phyloP scores from a whole-genome alignment of 2,888 invertebrate genomes.

The Euclidia mi region DNA sequence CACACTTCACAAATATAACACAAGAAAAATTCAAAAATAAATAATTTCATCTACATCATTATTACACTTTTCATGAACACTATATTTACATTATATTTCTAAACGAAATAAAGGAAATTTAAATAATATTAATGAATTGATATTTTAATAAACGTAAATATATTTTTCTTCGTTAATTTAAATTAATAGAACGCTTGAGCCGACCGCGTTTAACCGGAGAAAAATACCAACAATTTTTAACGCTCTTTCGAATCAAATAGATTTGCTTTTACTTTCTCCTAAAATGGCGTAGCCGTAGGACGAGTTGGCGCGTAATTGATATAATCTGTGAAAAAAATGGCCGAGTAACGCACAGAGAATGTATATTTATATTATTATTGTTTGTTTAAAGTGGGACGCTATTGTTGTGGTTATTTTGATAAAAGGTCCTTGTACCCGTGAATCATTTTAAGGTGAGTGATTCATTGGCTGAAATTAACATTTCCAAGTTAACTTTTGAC shows the following conservation, averaged over 20 bases:
- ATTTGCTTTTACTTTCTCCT: constrained; percentile 76
- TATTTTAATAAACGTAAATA: not conserved
- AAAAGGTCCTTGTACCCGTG: constrained; percentile 20
- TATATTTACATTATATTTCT: no score
- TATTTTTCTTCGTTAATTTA: not conserved
- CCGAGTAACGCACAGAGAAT: constrained; percentile 22
- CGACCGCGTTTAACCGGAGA: constrained; percentile 53
- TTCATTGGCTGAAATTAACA: no score
- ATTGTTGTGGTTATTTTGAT: constrained; percentile 24
- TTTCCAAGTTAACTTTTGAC: no score
- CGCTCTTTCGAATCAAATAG: constrained; percentile 69
- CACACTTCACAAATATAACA: not conserved
- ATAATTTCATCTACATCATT: no score
- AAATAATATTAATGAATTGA: no score
- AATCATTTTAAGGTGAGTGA: constrained; percentile 5
- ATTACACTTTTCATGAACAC: no score
- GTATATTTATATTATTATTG: constrained; percentile 7
- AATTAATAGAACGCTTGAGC: constrained; percentile 19
- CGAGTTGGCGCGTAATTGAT: constrained; percentile 45
- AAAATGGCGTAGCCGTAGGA: constrained; percentile 62
- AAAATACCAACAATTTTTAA: constrained; percentile 57
- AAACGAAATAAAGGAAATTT: no score
- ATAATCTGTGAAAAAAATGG: constrained; percentile 39
- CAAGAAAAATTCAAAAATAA: no score
- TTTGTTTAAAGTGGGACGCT: constrained; percentile 11